A percentile compares a stretch with the other conserved stretches of the same genome.
Conservation (phyloP, 2,888 invertebrate species). For the Petrolisthes manimaculis region DNA sequence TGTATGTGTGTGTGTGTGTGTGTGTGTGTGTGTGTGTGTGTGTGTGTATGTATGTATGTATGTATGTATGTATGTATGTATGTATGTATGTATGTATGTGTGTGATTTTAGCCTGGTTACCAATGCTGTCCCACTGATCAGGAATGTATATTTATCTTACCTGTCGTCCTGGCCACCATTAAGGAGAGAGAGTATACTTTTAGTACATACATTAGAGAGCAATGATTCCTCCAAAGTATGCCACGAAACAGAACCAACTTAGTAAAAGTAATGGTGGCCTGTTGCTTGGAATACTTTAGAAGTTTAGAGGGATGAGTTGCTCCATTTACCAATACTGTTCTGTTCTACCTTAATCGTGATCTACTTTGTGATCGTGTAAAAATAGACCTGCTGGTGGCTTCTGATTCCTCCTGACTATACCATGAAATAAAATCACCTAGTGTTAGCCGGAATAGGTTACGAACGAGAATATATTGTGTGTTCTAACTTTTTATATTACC, state of each 20-base stretch:
- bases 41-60: conserved; percentile 7
- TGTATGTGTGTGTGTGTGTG: conserved; percentile 14
- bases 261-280: too few species aligned
- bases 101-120: neutral
- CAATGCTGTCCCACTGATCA: neutral
- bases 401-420: too few species aligned
- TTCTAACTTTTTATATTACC: too few species aligned
- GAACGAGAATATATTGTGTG: too few species aligned
- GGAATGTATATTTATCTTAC: neutral
- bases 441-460: too few species aligned
- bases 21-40: conserved; percentile 11
- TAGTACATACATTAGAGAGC: neutral
- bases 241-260: too few species aligned
- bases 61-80: conserved; percentile 19
- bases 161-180: neutral
- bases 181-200: neutral
- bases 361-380: neutral
- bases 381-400: neutral
- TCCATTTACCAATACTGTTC: too few species aligned
- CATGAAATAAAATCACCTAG: too few species aligned
- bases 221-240: too few species aligned
- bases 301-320: too few species aligned
- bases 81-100: neutral
- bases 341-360: neutral
- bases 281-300: too few species aligned